Percentiles rank a stretch among this genome's conserved stretches.
phyloP scores from a whole-genome alignment of 2,797 vertebrate species.

The Sebastes miniatus region DNA sequence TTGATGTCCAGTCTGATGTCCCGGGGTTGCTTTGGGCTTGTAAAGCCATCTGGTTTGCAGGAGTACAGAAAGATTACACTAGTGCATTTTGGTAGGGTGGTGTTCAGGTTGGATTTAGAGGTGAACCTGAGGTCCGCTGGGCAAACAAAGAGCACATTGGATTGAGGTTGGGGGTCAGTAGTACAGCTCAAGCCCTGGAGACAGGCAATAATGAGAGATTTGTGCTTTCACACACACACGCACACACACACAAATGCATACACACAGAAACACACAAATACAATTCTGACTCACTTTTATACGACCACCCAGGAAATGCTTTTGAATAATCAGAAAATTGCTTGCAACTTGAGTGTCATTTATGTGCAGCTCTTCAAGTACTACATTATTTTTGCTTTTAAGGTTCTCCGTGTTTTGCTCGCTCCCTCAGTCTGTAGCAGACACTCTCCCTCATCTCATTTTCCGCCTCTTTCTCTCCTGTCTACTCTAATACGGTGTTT shows the following conservation, averaged over 20 bases:
- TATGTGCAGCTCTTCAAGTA: constrained; percentile 11
- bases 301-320: neutral
- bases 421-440: neutral
- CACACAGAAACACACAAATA: neutral
- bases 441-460: neutral
- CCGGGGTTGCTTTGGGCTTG: constrained; percentile 35
- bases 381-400: neutral
- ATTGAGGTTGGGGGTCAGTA: constrained; percentile 27
- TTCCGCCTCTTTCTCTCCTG: neutral
- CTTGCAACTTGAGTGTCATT: constrained; percentile 14
- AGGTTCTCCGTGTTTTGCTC: neutral
- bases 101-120: constrained; percentile 49
- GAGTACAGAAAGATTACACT: constrained; percentile 44
- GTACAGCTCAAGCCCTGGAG: constrained; percentile 25
- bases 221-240: constrained; percentile 17
- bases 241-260: neutral
- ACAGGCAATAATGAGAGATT: constrained; percentile 31
- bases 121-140: constrained; percentile 44
- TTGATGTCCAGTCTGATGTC: constrained; percentile 56
- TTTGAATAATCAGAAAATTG: constrained; percentile 24
- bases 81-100: constrained; percentile 22
- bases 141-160: constrained; percentile 32
- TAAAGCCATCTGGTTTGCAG: constrained; percentile 51
- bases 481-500: constrained; percentile 3
- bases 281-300: neutral